phyloP scores from a whole-genome alignment of 2,888 invertebrate species.

The Elgonia sp. region DNA sequence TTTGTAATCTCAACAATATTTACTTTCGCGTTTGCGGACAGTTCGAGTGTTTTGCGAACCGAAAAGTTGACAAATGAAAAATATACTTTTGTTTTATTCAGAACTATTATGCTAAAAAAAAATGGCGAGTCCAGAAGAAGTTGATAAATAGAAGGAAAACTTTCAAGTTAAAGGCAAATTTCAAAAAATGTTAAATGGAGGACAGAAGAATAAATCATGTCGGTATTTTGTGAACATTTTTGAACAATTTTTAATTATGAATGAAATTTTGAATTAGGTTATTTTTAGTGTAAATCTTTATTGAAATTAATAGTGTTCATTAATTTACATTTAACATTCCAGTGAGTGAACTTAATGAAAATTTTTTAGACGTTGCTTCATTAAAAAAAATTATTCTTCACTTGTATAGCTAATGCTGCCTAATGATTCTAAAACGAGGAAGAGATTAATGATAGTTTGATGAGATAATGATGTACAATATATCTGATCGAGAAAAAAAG shows the following conservation, averaged over 20 bases:
- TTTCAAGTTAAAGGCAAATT: too few relatives aligned
- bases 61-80: too few relatives aligned
- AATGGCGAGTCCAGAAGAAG: too few relatives aligned
- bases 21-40: too few relatives aligned
- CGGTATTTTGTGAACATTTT: too few relatives aligned
- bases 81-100: too few relatives aligned
- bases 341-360: conserved; percentile 32
- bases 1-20: too few relatives aligned
- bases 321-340: conserved; percentile 29
- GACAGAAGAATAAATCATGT: conserved; percentile 65
- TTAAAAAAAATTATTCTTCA: conserved; percentile 59
- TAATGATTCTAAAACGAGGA: conserved; percentile 74
- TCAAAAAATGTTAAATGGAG: too few relatives aligned
- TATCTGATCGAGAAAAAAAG: conserved; percentile 48
- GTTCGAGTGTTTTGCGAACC: too few relatives aligned
- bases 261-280: conserved; percentile 1
- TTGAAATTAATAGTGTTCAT: conserved; percentile 34
- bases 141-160: too few relatives aligned
- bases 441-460: conserved; percentile 74
- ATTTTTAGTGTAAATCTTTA: conserved; percentile 1
- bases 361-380: conserved; percentile 35
- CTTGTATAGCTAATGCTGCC: conserved; percentile 49
- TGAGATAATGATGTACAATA: conserved; percentile 71
- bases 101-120: too few relatives aligned
- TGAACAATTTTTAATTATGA: neutral